A percentile compares a stretch with the other conserved stretches of the same genome.
These are phyloP conservation scores for Hedychridium roseum DNA, from an alignment of 2,888 invertebrate species.

Conservation along the genomic window DNA sequence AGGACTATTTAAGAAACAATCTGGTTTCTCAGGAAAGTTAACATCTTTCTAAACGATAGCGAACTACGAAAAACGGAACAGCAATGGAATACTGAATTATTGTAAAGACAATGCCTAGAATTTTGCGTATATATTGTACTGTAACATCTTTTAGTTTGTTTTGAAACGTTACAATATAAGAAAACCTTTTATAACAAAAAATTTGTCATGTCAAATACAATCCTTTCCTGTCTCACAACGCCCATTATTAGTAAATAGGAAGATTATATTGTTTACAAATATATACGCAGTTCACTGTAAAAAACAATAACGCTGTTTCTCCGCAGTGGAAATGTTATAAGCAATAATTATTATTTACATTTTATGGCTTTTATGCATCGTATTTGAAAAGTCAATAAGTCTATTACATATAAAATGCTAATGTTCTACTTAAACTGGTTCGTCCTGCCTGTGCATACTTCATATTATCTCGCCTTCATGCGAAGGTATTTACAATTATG, in stretches of 20 bases:
- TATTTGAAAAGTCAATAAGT: neutral
- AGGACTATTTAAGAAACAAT: constrained; percentile 32
- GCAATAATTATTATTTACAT: neutral
- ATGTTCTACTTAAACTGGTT: too few species aligned
- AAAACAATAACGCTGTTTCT: neutral
- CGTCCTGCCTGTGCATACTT: too few species aligned
- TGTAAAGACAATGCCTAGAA: constrained; percentile 59
- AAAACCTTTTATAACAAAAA: constrained; percentile 60
- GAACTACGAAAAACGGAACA: constrained; percentile 41
- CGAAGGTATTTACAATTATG: too few species aligned
- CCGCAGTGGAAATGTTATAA: neutral
- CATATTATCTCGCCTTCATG: too few species aligned
- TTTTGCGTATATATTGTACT: constrained; percentile 59
- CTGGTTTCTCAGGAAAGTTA: constrained; percentile 46
- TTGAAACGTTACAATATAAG: constrained; percentile 61
- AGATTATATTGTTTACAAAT: neutral
- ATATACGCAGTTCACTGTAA: neutral
- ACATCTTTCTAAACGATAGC: constrained; percentile 42
- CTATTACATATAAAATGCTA: too few species aligned
- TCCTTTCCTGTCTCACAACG: constrained; percentile 11
- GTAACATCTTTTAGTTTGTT: constrained; percentile 59
- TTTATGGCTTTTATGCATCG: neutral
- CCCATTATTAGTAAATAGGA: neutral
- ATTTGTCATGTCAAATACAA: constrained; percentile 12
- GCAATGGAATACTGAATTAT: constrained; percentile 51